Evolutionary conservation across 2,888 invertebrate species (phyloP), one percentile per base, ranked within the genome.

Genomic region (Eilema depressum): DNA sequence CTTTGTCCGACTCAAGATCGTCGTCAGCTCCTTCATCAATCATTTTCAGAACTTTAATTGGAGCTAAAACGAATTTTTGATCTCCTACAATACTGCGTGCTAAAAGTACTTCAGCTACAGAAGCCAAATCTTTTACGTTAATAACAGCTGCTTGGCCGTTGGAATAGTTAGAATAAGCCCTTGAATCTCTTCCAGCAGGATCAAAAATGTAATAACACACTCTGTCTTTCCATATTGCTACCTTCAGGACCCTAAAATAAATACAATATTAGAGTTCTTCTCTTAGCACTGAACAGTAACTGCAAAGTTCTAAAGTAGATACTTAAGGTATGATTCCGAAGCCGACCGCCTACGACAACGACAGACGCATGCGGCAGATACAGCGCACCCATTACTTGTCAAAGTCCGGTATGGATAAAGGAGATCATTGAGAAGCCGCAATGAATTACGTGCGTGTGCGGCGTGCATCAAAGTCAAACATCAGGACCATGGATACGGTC

Each of bases 191-290:
- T 1, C 96, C 96, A 25, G 93, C 96, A 0, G 96, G 96, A 86
- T 97, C 97, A 81, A 97, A 97, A 77, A 97, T 94, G 74, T 96
- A 96, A 84, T 91, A 97, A 74, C 96, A 94, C 64, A 96, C 92
- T 64, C 92, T 95, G 78, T 96, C 96, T 76, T 96, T 96, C 97
- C 96, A 96, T 77, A 96, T 94, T 0, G 95, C 93, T 20, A 96
- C 84, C 85, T 95, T 96, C 12, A 95, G 75, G 2, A 94, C 89
- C 83, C 95, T 95, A 20, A 66, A 66, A 66, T 23, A 56, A 30
- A 59, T 26, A 59, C 11, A 26, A 26, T 7, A 26, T 59, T 25
- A 59, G 14, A 26, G 23, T 26, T 59, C n/a, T 10, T 26, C 25
- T 25, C 17, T 23, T 57, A 57, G 11, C 56, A 23, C 2, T 25